Conservation (phyloP, 2,113 vertebrate genomes). For the Nycticryphes semicollaris region DNA sequence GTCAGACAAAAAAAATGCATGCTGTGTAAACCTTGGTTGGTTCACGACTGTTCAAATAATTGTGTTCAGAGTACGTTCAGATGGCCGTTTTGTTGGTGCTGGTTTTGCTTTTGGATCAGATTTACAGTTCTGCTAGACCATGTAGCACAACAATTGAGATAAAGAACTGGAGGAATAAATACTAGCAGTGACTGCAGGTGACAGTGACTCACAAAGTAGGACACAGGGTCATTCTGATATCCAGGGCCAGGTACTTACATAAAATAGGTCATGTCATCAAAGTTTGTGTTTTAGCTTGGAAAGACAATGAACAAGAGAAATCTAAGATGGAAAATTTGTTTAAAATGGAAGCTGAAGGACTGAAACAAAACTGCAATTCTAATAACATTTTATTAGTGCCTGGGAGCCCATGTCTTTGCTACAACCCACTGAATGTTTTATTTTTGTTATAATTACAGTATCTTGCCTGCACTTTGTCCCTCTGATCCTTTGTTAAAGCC, state of each 20-base stretch:
- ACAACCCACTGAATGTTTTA: constrained; percentile 70
- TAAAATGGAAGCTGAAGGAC: constrained; percentile 45
- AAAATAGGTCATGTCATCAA: not conserved
- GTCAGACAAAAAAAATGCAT: constrained; percentile 26
- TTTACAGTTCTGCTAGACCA: not conserved
- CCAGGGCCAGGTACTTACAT: not conserved
- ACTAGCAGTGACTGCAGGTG: not conserved
- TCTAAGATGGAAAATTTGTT: constrained; percentile 9
- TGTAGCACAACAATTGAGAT: not conserved
- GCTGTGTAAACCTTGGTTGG: not conserved
- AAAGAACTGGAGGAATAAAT: not conserved
- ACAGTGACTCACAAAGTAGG: not conserved
- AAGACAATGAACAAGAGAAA: not conserved
- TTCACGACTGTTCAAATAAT: constrained; percentile 27
- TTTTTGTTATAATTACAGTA: constrained; percentile 83
- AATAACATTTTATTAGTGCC: constrained; percentile 63
- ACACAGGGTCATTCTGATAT: not conserved
- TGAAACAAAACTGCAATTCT: constrained; percentile 31
- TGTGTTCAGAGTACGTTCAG: not conserved
- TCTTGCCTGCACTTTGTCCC: constrained; percentile 81
- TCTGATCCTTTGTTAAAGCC: constrained; percentile 82
- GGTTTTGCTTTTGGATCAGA: not conserved
- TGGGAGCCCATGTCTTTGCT: constrained; percentile 53
- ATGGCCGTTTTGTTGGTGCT: not conserved
- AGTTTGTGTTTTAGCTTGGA: not conserved